Base-by-base conservation (phyloP, 1,140 invertebrate genomes). In the Nasonia giraulti region DNA sequence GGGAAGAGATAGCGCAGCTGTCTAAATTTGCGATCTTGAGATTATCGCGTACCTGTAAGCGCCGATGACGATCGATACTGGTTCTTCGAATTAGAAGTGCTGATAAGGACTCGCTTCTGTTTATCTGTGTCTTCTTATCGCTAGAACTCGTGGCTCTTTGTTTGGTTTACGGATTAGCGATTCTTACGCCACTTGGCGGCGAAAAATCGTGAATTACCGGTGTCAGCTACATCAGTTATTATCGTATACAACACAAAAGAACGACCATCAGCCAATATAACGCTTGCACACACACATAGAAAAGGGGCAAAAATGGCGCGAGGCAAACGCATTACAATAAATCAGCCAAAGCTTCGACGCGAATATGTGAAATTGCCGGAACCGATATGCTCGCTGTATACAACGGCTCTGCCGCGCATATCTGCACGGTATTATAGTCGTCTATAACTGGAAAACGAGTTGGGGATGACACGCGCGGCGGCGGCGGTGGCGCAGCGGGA, bases 281-380 rank as follows among this genome's bases (percentile, higher is more conserved):
- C 7, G 20, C 50, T 3, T 0, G 17, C 10, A 5, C 8, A 55
- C 2, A 55, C 1, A 11, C 8, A 62, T 14, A 14, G 20, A 88
- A 88, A 88, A 87, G 80, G 74, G 78, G 23, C 47, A 87, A 86
- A 87, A 88, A 86, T 33, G 78, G 77, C 68, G 68, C 8, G 11
- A 0, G 68, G 68, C 89, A 90, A 91, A 27, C 27, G 90, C 90
- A 91, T 91, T 92, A 91, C 90, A 91, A 92, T 92, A 92, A 92
- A 92, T 92, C 91, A 92, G 88, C 86, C 79, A 50, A 5, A 44
- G 7, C 86, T 89, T 88, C 88, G 89, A 92, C 89, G 87, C 89
- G 90, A 91, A 92, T 92, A 89, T 92, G 89, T 92, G 90, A 92
- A 93, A 93, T 92, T 91, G 90, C 90, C 91, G 91, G 91, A 92